A percentile compares a stretch with the other conserved stretches of the same genome.
phyloP scores from a whole-genome alignment of 2,888 invertebrate species.

The Pollenia amentaria region DNA sequence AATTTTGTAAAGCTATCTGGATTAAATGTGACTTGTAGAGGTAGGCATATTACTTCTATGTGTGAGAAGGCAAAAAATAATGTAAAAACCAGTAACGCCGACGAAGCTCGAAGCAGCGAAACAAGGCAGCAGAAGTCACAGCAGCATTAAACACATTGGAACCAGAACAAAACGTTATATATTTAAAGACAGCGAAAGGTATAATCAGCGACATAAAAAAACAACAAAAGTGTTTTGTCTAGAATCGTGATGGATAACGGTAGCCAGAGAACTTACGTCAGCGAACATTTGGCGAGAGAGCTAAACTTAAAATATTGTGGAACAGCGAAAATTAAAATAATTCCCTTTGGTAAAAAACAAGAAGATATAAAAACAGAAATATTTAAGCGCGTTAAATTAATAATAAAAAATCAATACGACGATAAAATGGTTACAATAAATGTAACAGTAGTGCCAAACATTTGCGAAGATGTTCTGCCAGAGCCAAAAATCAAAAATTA shows the following conservation, averaged over 20 bases:
- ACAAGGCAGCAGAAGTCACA: conserved; percentile 14
- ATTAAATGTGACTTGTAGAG: conserved; percentile 59
- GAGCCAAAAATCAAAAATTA: conserved; percentile 30
- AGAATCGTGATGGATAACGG: conserved; percentile 72
- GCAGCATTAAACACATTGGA: conserved; percentile 34
- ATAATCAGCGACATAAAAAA: conserved; percentile 46
- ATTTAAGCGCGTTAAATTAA: conserved; percentile 57
- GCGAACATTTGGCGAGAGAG: conserved; percentile 56
- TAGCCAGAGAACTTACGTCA: conserved; percentile 68
- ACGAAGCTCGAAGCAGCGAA: conserved; percentile 19
- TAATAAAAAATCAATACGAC: conserved; percentile 59
- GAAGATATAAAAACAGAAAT: conserved; percentile 13
- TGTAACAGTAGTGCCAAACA: conserved; percentile 58
- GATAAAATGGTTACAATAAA: conserved; percentile 43
- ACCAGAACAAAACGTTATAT: conserved; percentile 40
- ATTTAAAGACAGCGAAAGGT: conserved; percentile 67
- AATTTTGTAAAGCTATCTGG: conserved; percentile 61
- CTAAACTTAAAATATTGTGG: conserved; percentile 49
- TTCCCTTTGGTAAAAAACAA: conserved; percentile 64
- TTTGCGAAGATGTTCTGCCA: conserved; percentile 63
- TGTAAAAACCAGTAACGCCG: not conserved
- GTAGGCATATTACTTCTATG: conserved; percentile 64
- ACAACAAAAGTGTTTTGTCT: conserved; percentile 48
- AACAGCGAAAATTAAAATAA: conserved; percentile 55
- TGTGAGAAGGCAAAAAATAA: conserved; percentile 45